Percentiles rank a stretch among this genome's conserved stretches.
These are phyloP conservation scores for Oryzias javanicus DNA, from an alignment of 2,113 vertebrate species.

Conservation along the genomic window DNA sequence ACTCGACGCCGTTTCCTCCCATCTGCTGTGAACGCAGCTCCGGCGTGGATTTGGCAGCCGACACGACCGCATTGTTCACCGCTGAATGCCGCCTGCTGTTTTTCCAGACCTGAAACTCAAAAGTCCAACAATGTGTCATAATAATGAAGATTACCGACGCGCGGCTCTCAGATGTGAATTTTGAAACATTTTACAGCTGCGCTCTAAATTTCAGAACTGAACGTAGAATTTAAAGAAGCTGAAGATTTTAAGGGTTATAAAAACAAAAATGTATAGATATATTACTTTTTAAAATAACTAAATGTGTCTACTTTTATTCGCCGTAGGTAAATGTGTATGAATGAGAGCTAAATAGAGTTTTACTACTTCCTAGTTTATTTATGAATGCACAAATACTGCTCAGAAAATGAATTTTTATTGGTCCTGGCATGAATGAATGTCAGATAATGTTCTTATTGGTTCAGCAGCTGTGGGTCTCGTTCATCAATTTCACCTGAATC, in stretches of 20 bases:
- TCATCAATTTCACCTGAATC: too few relatives aligned
- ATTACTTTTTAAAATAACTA: too few relatives aligned
- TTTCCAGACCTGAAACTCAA: not conserved
- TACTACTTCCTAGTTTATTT: too few relatives aligned
- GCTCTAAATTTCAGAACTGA: conserved; percentile 47
- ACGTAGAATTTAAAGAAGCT: conserved; percentile 39
- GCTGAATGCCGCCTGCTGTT: not conserved
- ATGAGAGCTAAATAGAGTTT: too few relatives aligned
- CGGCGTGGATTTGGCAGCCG: not conserved
- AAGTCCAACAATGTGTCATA: conserved; percentile 31
- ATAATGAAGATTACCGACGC: conserved; percentile 12
- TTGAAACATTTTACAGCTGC: conserved; percentile 5
- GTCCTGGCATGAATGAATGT: too few relatives aligned
- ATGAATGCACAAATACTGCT: too few relatives aligned
- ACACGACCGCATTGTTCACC: conserved; percentile 6
- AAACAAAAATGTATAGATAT: too few relatives aligned
- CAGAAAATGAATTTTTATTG: too few relatives aligned
- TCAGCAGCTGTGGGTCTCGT: too few relatives aligned
- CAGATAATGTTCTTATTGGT: too few relatives aligned
- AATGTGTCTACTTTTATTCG: too few relatives aligned
- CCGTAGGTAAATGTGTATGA: too few relatives aligned
- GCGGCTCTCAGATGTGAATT: conserved; percentile 11
- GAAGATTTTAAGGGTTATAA: not conserved
- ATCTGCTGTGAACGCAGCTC: conserved; percentile 1
- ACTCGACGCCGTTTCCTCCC: not conserved